Conservation (phyloP, 2,888 invertebrate species). For the Adela reaumurella region DNA sequence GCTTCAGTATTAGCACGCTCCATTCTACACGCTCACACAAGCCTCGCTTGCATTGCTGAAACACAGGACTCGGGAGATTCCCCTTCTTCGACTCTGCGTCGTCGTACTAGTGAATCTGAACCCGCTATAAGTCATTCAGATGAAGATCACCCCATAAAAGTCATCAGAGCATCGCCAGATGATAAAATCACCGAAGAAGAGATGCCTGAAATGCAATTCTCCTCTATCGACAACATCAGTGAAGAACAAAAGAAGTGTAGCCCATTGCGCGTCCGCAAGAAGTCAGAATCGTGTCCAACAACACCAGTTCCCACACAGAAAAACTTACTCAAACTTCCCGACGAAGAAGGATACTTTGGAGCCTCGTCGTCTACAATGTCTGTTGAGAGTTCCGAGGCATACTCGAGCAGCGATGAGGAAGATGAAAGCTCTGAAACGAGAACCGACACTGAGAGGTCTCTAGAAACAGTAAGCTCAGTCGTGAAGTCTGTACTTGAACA, state of each 20-base stretch:
- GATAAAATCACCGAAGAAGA: conserved; percentile 11
- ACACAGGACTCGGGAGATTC: conserved; percentile 48
- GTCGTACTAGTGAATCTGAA: conserved; percentile 41
- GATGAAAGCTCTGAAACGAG: conserved; percentile 47
- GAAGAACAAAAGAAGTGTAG: conserved; percentile 14
- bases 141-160: conserved; percentile 20
- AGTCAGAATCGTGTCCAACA: conserved; percentile 45
- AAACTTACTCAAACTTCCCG: conserved; percentile 35
- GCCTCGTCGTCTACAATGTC: conserved; percentile 43
- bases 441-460: conserved; percentile 35
- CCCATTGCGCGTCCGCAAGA: conserved; percentile 20
- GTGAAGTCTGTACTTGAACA: conserved; percentile 51
- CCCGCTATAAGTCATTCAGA: conserved; percentile 27
- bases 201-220: conserved; percentile 32
- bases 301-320: conserved; percentile 36
- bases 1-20: conserved; percentile 65
- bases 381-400: conserved; percentile 43
- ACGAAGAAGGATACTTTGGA: conserved; percentile 32
- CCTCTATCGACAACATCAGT: conserved; percentile 36
- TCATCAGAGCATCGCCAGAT: conserved; percentile 2
- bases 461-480: conserved; percentile 57
- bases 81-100: conserved; percentile 32
- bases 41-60: conserved; percentile 57
- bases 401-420: conserved; percentile 35
- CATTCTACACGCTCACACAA: conserved; percentile 57